Evolutionary conservation across 1,140 invertebrate species (phyloP), one percentile per base, ranked within the genome.

Genomic region (Brachionus manjavacas): DNA sequence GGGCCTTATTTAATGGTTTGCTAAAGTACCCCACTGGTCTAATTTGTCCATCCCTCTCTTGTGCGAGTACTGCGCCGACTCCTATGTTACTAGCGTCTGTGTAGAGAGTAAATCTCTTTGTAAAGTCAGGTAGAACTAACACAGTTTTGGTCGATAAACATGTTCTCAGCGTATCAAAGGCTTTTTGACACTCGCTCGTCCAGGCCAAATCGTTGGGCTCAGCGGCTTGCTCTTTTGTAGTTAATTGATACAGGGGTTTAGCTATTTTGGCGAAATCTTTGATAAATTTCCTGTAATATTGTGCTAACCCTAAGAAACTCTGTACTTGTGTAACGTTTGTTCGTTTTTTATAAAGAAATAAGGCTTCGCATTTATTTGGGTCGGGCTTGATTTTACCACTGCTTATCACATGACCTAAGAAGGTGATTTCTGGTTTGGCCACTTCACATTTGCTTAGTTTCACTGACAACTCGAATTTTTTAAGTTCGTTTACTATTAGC

Each of bases 41-140:
- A 6, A 55, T 12, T 6, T 20, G 4, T 49, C 23, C 74, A 41
- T 78, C 35, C 11, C 11, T 20, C 41, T 78, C 41, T 86, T 91
- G 90, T 8, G 87, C 86, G 12, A 91, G 72, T 2, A 90, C 87
- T 16, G 88, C 89, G 6, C 88, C 88, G 28, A 91, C 85, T n/a
- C 88, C 88, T 83, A 86, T 85, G 9, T 88, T 86, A 68, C 87
- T 88, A 16, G 89, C 90, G 86, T 91, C 91, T 0, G 88, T 89
- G 43, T 89, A 87, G 1, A 90, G 85, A 1, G 88, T 88, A 70
- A 89, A 89, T 0, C 85, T 86, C 84, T 88, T 85, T 6, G 52
- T 74, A 43, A 87, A 86, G 84, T 88, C 86, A 20, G 88, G 88
- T 64, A 86, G 76, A 12, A 72, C 39, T 12, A 39, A 31, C 9